These are phyloP conservation scores for Stictonetta naevosa DNA, from an alignment of 2,113 vertebrate genomes.

Conservation along the genomic window DNA sequence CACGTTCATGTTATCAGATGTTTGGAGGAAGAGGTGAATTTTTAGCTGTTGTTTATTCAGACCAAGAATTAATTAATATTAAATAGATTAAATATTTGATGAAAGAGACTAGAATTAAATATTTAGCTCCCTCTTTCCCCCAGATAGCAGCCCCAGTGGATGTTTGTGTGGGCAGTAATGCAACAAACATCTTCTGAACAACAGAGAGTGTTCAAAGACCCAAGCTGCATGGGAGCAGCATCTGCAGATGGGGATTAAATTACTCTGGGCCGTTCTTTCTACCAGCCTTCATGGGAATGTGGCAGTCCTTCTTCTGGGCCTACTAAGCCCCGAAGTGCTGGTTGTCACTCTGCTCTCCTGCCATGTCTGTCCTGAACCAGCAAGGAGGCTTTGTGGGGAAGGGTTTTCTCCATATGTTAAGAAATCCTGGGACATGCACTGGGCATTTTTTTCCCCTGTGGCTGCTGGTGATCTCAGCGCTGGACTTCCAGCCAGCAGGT, in stretches of 20 bases:
- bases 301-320: background rate
- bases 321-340: fast-evolving
- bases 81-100: slow-evolving; percentile 70
- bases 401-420: background rate
- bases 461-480: background rate
- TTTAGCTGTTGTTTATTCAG: slow-evolving; percentile 53
- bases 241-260: background rate
- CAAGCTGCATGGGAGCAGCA: background rate
- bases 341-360: background rate
- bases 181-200: background rate
- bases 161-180: slow-evolving; percentile 10
- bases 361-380: background rate
- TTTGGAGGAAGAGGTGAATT: slow-evolving; percentile 24
- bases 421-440: no score
- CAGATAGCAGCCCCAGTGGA: background rate
- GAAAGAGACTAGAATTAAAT: slow-evolving; percentile 60
- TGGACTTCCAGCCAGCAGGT: background rate
- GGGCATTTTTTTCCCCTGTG: background rate
- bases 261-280: background rate
- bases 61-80: slow-evolving; percentile 64
- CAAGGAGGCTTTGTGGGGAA: background rate
- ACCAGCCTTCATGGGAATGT: fast-evolving
- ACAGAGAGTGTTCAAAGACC: background rate
- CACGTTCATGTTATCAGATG: background rate
- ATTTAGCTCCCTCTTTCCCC: slow-evolving; percentile 48